phyloP scores from a whole-genome alignment of 2,113 vertebrate species.

The Tragulus kanchil region DNA sequence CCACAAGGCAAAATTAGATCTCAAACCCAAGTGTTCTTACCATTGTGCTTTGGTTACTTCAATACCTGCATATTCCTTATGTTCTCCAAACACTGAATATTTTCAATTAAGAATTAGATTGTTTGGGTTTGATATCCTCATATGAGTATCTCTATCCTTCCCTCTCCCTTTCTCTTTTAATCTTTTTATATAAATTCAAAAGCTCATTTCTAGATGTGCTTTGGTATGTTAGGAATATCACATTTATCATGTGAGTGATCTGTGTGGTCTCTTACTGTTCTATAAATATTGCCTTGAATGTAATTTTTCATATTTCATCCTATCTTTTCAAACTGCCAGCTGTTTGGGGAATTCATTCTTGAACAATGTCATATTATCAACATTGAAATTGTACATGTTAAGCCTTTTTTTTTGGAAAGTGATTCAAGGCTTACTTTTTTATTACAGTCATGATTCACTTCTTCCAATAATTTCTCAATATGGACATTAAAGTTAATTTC shows the following conservation, averaged over 20 bases:
- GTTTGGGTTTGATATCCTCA: neutral
- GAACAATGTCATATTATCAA: neutral
- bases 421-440: neutral
- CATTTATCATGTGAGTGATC: neutral
- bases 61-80: neutral
- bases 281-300: neutral
- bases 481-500: slow-evolving; percentile 5
- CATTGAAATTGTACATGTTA: neutral
- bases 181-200: neutral
- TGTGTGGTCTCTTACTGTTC: neutral
- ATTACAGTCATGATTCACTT: neutral
- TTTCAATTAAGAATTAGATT: neutral
- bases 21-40: neutral
- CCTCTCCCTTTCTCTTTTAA: neutral
- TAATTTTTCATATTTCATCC: neutral
- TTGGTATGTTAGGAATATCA: neutral
- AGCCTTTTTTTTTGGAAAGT: neutral
- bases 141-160: neutral
- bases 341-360: neutral
- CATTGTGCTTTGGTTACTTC: neutral
- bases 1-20: neutral
- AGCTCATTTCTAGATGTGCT: neutral
- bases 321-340: neutral
- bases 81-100: neutral
- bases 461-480: neutral